Percentiles rank a stretch among this genome's conserved stretches.
These are phyloP conservation scores for Polypedilum pembai DNA, from an alignment of 1,140 invertebrate species.

Conservation along the genomic window DNA sequence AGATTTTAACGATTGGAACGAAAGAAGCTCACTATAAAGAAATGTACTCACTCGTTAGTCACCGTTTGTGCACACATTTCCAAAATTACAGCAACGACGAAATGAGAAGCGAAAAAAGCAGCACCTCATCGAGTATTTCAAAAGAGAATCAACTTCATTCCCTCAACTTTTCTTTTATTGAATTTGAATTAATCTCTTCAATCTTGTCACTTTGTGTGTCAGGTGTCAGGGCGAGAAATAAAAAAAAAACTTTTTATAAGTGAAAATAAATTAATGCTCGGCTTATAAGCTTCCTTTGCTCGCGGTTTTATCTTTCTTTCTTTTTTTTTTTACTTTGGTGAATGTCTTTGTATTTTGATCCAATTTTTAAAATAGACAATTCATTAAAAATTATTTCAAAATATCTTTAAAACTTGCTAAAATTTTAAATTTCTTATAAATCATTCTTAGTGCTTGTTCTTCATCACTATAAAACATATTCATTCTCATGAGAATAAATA, in stretches of 20 bases:
- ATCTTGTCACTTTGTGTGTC: constrained; percentile 16
- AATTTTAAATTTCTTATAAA: too few species aligned
- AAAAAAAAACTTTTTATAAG: not conserved
- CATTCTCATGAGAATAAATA: too few species aligned
- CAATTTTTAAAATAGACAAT: not conserved
- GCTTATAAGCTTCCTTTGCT: not conserved
- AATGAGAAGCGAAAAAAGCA: not conserved
- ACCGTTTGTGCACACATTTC: not conserved
- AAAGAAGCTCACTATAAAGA: not conserved
- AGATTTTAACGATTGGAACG: constrained; percentile 5
- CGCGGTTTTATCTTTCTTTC: not conserved
- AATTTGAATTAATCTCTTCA: constrained; percentile 19
- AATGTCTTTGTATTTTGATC: constrained; percentile 1
- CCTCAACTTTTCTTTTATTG: not conserved
- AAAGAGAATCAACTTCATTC: constrained; percentile 12
- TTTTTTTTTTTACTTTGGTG: not conserved
- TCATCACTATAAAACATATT: too few species aligned
- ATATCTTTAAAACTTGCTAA: too few species aligned
- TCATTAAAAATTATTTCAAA: not conserved
- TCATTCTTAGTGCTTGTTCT: too few species aligned
- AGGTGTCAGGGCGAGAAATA: constrained; percentile 4
- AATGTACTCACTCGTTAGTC: not conserved
- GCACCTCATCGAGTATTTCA: not conserved
- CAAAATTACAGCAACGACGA: not conserved
- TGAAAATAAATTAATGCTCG: constrained; percentile 14